phyloP scores from a whole-genome alignment of 2,113 vertebrate genomes.

The Dasypus novemcinctus region DNA sequence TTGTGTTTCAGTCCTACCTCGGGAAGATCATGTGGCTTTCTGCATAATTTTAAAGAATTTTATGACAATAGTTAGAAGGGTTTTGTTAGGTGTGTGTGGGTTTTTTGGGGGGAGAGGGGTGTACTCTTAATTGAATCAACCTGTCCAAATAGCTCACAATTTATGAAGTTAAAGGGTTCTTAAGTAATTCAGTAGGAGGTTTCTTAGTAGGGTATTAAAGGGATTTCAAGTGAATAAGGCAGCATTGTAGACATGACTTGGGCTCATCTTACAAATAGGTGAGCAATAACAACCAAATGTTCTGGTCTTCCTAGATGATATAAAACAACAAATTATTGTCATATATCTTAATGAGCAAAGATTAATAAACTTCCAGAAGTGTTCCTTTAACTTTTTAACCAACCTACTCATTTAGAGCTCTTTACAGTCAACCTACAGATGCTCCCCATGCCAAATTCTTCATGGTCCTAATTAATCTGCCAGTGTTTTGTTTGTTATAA shows the following conservation, averaged over 20 bases:
- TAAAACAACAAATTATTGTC: neutral
- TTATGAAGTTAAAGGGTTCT: constrained; percentile 47
- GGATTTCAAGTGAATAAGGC: neutral
- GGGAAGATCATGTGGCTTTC: constrained; percentile 36
- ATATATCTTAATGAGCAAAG: constrained; percentile 28
- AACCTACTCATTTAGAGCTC: constrained; percentile 15
- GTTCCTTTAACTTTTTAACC: constrained; percentile 37
- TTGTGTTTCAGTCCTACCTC: constrained; percentile 32
- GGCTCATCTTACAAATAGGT: neutral
- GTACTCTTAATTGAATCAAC: constrained; percentile 45
- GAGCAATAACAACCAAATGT: neutral
- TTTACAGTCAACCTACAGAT: neutral
- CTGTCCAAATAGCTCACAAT: constrained; percentile 52
- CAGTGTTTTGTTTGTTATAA: neutral
- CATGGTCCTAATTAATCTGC: neutral
- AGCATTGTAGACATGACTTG: neutral
- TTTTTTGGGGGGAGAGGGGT: too few species aligned
- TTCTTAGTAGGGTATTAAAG: constrained; percentile 29
- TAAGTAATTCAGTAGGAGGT: constrained; percentile 50
- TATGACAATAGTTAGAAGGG: constrained; percentile 21
- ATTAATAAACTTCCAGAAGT: neutral
- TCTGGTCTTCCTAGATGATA: neutral
- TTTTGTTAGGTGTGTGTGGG: neutral
- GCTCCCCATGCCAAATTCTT: neutral
- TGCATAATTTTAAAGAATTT: constrained; percentile 48